Conservation (phyloP, 2,113 vertebrate species). For the Uropsilus gracilis region DNA sequence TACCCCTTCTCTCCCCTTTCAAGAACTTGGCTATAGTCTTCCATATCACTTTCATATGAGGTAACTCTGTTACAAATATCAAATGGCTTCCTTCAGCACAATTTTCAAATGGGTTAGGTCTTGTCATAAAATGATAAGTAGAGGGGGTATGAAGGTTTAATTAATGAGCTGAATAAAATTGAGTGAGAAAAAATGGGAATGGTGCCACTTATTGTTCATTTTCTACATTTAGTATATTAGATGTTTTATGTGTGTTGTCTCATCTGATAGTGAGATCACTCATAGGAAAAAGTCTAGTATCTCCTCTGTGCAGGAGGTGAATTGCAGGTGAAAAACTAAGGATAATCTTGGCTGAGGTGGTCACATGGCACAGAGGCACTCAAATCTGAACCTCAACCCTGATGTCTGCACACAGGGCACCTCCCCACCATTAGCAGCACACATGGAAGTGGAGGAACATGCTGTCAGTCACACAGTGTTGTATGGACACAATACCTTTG, state of each 20-base stretch:
- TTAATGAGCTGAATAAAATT: background rate
- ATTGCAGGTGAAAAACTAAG: background rate
- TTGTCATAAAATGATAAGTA: background rate
- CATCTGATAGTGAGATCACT: background rate
- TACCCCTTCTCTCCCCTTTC: background rate
- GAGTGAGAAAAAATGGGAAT: background rate
- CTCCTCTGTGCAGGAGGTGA: background rate
- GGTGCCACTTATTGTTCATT: background rate
- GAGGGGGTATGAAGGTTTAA: background rate
- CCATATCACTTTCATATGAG: too few relatives aligned
- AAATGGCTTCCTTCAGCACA: background rate
- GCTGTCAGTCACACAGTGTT: background rate
- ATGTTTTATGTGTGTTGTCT: background rate
- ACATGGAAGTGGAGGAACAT: background rate
- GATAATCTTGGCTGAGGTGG: too few relatives aligned
- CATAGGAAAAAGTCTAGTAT: background rate
- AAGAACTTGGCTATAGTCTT: background rate
- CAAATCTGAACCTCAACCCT: background rate
- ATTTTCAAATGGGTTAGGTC: background rate
- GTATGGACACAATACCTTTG: conserved; percentile 74
- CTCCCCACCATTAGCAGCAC: background rate
- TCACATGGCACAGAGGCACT: background rate
- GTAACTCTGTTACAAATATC: background rate
- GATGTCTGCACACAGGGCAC: background rate
- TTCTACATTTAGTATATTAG: background rate